Conservation (phyloP, 2,113 vertebrate species). For the Pelobates fuscus region DNA sequence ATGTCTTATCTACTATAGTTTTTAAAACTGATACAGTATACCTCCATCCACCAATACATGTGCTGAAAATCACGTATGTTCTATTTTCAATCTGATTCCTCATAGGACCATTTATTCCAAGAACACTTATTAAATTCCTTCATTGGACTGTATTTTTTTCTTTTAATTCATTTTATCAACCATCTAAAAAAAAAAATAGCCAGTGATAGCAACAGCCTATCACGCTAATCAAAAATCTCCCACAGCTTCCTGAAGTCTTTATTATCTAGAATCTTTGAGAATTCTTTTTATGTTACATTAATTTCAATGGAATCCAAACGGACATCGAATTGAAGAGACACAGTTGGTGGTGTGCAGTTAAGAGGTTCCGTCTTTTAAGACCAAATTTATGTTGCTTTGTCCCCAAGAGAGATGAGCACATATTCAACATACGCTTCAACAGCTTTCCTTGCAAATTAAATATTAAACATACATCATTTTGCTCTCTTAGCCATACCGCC, state of each 20-base stretch:
- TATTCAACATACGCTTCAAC: constrained; percentile 15
- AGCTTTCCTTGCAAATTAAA: constrained; percentile 11
- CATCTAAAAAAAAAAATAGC: not conserved
- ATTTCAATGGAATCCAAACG: not conserved
- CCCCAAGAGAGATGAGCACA: constrained; percentile 1
- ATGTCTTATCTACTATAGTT: too few relatives aligned
- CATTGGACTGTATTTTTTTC: not conserved
- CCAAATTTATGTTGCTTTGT: constrained; percentile 9
- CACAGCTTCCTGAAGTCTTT: not conserved
- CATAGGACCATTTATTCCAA: not conserved
- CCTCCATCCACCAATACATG: not conserved
- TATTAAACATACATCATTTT: constrained; percentile 4
- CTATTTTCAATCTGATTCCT: not conserved
- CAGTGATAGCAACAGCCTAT: not conserved
- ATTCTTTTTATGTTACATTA: not conserved
- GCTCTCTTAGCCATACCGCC: not conserved
- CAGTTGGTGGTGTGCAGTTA: constrained; percentile 12
- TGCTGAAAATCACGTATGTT: not conserved
- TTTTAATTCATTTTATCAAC: not conserved
- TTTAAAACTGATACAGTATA: not conserved
- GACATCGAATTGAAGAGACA: not conserved
- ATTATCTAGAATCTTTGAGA: not conserved
- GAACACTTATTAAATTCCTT: not conserved
- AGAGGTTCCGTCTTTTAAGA: constrained; percentile 1
- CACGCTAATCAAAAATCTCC: not conserved